A percentile compares a stretch with the other conserved stretches of the same genome.
Conservation (phyloP, 2,888 invertebrate species). For the Dryadula phaetusa region DNA sequence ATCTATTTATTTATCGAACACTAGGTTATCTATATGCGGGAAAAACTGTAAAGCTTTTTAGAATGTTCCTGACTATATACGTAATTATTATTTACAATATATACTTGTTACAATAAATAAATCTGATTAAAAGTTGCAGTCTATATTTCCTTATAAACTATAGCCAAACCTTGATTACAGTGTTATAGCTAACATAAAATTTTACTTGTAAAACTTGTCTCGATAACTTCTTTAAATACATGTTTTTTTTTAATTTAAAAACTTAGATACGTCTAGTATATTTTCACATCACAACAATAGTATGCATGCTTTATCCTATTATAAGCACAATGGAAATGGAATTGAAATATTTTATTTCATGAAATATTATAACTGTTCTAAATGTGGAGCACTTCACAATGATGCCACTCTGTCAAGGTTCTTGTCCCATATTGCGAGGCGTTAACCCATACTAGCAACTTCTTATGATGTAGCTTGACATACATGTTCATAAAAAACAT, state of each 20-base stretch:
- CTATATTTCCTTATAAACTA: no score
- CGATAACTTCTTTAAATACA: neutral
- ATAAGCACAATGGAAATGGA: neutral
- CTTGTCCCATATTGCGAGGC: slow-evolving; percentile 38
- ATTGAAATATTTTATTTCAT: slow-evolving; percentile 5
- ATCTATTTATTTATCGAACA: neutral
- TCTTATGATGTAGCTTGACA: slow-evolving; percentile 15
- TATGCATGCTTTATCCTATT: slow-evolving; percentile 1
- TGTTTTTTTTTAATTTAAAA: neutral
- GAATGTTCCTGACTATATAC: no score
- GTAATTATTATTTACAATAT: no score
- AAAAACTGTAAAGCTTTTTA: no score
- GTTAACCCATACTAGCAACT: slow-evolving; percentile 34
- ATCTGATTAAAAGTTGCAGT: no score
- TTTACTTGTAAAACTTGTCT: no score
- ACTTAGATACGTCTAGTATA: neutral
- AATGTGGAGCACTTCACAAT: slow-evolving; percentile 30
- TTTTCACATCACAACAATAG: neutral
- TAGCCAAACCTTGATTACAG: no score
- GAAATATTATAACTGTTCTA: slow-evolving; percentile 27
- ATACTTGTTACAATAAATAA: no score
- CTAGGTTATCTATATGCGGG: no score
- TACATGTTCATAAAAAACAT: slow-evolving; percentile 1
- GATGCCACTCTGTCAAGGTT: slow-evolving; percentile 37
- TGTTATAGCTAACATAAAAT: no score